A percentile compares a stretch with the other conserved stretches of the same genome.
Evolutionary conservation across 92 coral and sea anemone genomes (phyloP).

Genomic region (Epizoanthus ramosus): DNA sequence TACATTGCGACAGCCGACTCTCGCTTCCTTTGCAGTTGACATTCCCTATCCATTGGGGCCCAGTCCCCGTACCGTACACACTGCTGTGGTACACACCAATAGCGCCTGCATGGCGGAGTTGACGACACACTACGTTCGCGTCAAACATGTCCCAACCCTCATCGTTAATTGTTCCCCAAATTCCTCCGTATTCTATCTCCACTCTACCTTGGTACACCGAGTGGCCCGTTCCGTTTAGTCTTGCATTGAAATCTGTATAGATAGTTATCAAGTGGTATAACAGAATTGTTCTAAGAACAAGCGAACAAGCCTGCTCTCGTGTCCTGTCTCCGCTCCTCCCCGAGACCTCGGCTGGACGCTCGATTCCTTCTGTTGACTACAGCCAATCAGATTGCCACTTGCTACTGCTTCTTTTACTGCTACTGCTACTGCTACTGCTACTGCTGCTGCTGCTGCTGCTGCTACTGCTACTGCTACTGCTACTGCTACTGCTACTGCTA

Average conservation of each 20-base stretch:
- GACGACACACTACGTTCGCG: slow-evolving; percentile 24
- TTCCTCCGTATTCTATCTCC: slow-evolving; percentile 17
- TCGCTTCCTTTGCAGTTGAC: slow-evolving; percentile 20
- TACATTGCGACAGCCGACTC: background rate
- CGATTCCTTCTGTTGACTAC: too few relatives aligned
- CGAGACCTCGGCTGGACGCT: too few relatives aligned
- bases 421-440: too few relatives aligned
- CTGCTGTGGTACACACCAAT: background rate
- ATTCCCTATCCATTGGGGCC: slow-evolving; percentile 5
- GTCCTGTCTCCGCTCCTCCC: too few relatives aligned
- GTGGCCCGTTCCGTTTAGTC: background rate
- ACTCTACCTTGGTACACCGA: slow-evolving; percentile 4
- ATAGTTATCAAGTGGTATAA: too few relatives aligned
- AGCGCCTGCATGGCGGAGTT: slow-evolving; percentile 6
- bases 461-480: too few relatives aligned
- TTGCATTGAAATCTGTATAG: background rate
- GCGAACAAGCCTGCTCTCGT: too few relatives aligned
- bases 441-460: too few relatives aligned
- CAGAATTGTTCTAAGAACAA: too few relatives aligned
- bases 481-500: too few relatives aligned
- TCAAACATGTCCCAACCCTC: slow-evolving; percentile 4
- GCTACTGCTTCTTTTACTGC: too few relatives aligned
- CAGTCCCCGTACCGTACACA: slow-evolving; percentile 1
- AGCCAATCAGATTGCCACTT: too few relatives aligned
- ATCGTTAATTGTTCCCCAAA: slow-evolving; percentile 19